Conservation (phyloP, 2,888 invertebrate genomes). For the Drosophila peninsularis region DNA sequence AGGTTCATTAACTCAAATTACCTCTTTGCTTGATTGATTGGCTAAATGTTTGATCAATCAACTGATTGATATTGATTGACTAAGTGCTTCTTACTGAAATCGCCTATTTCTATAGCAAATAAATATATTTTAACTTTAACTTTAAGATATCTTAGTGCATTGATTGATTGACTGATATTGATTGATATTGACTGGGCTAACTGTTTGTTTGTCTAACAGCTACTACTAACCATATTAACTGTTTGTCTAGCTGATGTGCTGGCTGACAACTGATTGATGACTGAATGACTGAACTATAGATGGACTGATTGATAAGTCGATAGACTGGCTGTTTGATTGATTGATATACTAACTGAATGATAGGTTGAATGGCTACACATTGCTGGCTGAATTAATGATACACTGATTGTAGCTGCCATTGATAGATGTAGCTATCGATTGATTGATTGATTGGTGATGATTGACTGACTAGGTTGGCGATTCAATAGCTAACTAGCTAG, state of each 20-base stretch:
- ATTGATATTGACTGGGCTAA: too few species aligned
- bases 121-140: not conserved
- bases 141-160: not conserved
- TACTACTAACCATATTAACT: too few species aligned
- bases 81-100: not conserved
- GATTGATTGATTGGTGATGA: too few species aligned
- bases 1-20: too few species aligned
- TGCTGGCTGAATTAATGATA: not conserved
- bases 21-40: not conserved
- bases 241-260: too few species aligned
- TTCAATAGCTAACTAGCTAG: too few species aligned
- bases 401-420: not conserved
- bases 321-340: not conserved
- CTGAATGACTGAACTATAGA: not conserved
- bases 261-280: not conserved
- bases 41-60: not conserved
- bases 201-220: too few species aligned
- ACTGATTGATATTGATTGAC: not conserved
- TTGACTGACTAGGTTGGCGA: too few species aligned
- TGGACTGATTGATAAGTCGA: not conserved
- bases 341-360: not conserved
- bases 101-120: too few species aligned
- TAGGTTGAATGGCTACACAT: too few species aligned
- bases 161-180: not conserved
- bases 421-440: not conserved